Conservation (phyloP, 2,888 invertebrate species). For the Baccha elongata region DNA sequence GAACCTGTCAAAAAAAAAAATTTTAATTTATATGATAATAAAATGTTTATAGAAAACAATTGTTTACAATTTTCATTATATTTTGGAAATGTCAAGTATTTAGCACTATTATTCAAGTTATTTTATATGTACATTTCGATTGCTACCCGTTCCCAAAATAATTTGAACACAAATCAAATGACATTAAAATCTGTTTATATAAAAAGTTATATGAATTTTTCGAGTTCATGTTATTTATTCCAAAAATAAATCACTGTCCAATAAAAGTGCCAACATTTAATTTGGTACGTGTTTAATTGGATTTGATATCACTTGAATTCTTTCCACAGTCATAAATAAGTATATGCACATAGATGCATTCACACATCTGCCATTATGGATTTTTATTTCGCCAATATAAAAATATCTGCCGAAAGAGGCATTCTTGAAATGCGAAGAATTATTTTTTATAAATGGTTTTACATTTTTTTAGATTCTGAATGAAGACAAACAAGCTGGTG, state of each 20-base stretch:
- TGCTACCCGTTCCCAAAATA: constrained; percentile 4
- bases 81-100: constrained; percentile 22
- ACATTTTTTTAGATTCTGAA: neutral
- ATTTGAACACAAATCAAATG: too few relatives aligned
- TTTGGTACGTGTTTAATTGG: constrained; percentile 27
- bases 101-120: neutral
- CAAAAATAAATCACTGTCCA: constrained; percentile 29
- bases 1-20: too few relatives aligned
- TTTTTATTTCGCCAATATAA: neutral
- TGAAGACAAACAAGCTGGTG: neutral
- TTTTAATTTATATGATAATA: too few relatives aligned
- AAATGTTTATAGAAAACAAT: too few relatives aligned
- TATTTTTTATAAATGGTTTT: neutral
- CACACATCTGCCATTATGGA: constrained; percentile 11
- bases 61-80: neutral
- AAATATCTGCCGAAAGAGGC: constrained; percentile 5
- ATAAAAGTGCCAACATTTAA: constrained; percentile 37
- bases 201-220: neutral
- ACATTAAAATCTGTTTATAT: too few relatives aligned
- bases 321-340: neutral
- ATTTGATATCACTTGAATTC: constrained; percentile 10
- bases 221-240: neutral
- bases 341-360: neutral
- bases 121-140: constrained; percentile 4
- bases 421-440: neutral